A percentile compares a stretch with the other conserved stretches of the same genome.
phyloP scores from a whole-genome alignment of 2,888 invertebrate species.

The Platycheirus albimanus region DNA sequence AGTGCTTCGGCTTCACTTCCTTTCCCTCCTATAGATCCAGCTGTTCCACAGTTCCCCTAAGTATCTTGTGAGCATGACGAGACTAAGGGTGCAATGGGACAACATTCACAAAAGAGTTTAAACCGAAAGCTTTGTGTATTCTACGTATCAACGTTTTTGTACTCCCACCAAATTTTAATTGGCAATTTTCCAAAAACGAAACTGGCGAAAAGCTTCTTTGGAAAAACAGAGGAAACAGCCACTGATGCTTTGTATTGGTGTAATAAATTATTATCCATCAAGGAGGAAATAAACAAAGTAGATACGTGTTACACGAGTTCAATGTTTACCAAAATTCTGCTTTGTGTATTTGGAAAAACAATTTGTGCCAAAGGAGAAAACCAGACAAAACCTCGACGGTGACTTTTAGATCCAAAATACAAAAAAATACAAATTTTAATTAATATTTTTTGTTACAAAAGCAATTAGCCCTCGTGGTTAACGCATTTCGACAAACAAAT shows the following conservation, averaged over 20 bases:
- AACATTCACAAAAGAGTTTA: neutral
- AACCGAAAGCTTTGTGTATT: constrained; percentile 19
- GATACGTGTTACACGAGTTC: constrained; percentile 3
- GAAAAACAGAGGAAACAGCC: constrained; percentile 23
- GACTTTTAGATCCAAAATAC: neutral
- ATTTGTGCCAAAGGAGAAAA: neutral
- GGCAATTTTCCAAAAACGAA: constrained; percentile 54
- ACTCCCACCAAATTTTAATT: constrained; percentile 4
- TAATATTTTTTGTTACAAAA: neutral
- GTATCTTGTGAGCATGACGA: no score
- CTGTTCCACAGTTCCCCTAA: no score
- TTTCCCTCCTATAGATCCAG: no score
- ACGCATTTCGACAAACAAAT: constrained; percentile 32
- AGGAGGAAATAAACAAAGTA: constrained; percentile 23
- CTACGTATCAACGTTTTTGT: constrained; percentile 6
- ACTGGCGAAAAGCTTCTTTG: constrained; percentile 35
- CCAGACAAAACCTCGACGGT: constrained; percentile 8
- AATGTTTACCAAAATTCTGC: constrained; percentile 25
- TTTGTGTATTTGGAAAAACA: constrained; percentile 12
- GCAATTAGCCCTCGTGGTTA: neutral
- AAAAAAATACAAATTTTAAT: no score
- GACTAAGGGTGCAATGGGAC: no score
- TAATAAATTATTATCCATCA: constrained; percentile 39
- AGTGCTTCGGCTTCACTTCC: no score
- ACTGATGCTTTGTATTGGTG: neutral